Evolutionary conservation across 2,888 invertebrate genomes (phyloP), one percentile per base, ranked within the genome.

Genomic region (Auanema sp.): DNA sequence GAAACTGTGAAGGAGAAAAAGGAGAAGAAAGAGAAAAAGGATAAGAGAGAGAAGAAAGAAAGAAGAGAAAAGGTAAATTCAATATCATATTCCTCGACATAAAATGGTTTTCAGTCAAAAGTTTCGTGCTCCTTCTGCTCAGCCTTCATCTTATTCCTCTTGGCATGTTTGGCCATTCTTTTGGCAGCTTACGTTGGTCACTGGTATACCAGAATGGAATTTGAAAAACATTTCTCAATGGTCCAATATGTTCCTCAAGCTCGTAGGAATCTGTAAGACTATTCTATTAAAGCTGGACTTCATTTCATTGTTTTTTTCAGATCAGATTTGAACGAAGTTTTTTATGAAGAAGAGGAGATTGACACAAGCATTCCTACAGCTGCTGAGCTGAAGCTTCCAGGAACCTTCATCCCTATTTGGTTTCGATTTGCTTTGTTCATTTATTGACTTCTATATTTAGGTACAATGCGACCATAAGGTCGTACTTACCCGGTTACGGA

Each of bases 131-230:
- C 71, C 8, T 55, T 62, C 6, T 63, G 67, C 47, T 52, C 64
- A 5, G 65, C 62, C 24, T 60, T 68, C 14, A 65, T 60, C 21
- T 64, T 75, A 1, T 64, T 71, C 24, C 55, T 75, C 1, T 54
- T 75, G 2, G 69, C 69, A 16, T 49, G 66, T n/a, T 58, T 64
- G 10, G 68, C 75, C 11, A 69, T 75, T 43, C n/a, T 64, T 2
- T 58, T 62, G 24, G 63, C 73, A 2, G 76, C 69, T 0, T 69
- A 70, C 18, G 40, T 64, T 11, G 69, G 69, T 10, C 64, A 76
- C 62, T 65, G 66, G 54, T 43, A 68, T 16, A 74, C 74, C 23
- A 71, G 68, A 52, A 64, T 69, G 50, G 64, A 68, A 1, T 71
- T 60, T 25, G 69, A 66, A 40, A 52, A 40, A 3, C 58, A 60